These are phyloP conservation scores for Parthenolecanium corni DNA, from an alignment of 2,888 invertebrate species.

Conservation along the genomic window DNA sequence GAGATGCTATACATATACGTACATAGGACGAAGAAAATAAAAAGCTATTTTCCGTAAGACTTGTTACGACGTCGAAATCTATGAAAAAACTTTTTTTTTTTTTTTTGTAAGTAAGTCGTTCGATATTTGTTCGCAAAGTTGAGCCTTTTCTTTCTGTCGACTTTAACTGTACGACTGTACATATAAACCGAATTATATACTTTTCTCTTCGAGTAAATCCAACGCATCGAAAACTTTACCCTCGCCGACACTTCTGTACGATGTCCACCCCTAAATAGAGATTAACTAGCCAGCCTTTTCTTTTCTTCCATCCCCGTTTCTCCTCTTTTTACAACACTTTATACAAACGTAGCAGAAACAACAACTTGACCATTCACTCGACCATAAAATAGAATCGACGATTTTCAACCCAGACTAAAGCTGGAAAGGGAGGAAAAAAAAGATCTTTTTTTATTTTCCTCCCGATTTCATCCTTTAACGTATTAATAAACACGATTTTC, in stretches of 20 bases:
- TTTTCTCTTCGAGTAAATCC: background rate
- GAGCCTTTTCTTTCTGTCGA: no score
- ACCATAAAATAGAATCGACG: conserved; percentile 11
- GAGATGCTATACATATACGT: no score
- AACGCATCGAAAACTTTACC: background rate
- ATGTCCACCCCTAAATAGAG: background rate
- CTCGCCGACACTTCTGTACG: background rate
- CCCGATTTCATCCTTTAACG: background rate
- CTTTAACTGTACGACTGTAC: no score
- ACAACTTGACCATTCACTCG: conserved; percentile 6
- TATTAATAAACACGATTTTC: background rate
- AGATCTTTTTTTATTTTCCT: no score
- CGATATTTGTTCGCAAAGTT: no score
- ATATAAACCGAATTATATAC: no score
- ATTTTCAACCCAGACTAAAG: background rate
- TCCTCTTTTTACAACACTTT: background rate
- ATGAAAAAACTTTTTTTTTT: background rate
- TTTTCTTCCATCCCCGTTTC: no score
- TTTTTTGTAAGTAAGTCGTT: background rate
- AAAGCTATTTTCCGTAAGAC: conserved; percentile 21
- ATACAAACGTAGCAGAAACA: conserved; percentile 14
- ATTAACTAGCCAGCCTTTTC: no score
- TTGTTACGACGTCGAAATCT: background rate
- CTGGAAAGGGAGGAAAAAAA: no score
- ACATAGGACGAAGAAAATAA: conserved; percentile 6